Conservation (phyloP, 2,888 invertebrate genomes). For the Drosophila fulvimacula region DNA sequence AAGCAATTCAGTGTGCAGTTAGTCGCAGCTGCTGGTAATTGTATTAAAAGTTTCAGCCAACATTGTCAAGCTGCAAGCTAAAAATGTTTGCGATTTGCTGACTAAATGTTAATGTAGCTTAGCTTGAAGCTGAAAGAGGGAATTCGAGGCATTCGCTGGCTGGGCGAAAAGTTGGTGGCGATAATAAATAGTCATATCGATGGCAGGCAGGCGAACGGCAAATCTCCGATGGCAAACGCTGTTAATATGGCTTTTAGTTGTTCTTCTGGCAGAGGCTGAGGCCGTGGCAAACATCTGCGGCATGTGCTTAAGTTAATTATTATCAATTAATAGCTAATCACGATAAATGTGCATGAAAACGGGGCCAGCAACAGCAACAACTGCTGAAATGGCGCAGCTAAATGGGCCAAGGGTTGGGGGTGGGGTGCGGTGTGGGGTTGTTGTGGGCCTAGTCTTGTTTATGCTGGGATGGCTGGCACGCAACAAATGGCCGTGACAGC, state of each 20-base stretch:
- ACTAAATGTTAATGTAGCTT: conserved; percentile 19
- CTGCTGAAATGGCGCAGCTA: conserved; percentile 4
- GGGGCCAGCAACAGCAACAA: conserved; percentile 37
- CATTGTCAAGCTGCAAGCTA: not conserved
- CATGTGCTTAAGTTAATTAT: conserved; percentile 78
- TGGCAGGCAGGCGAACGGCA: conserved; percentile 18
- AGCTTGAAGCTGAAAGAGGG: not conserved
- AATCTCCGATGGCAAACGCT: conserved; percentile 37
- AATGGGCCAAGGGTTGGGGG: not conserved
- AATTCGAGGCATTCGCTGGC: not conserved
- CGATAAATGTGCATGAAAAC: conserved; percentile 78
- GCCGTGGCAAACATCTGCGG: conserved; percentile 58
- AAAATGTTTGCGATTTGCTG: conserved; percentile 1
- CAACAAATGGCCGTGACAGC: conserved; percentile 60
- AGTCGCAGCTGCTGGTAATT: not conserved
- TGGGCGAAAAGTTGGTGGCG: not conserved
- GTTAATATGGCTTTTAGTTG: conserved; percentile 55
- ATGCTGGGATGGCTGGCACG: conserved; percentile 11
- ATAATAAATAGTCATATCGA: conserved; percentile 51
- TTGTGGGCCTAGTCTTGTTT: not conserved
- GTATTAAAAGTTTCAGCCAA: conserved; percentile 5
- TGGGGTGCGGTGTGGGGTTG: not conserved
- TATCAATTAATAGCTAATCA: conserved; percentile 79
- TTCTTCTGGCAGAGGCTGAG: not conserved
- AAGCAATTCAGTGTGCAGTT: conserved; percentile 10